Evolutionary conservation across 2,888 invertebrate species (phyloP).

Genomic region (Willowsia nigromaculata): DNA sequence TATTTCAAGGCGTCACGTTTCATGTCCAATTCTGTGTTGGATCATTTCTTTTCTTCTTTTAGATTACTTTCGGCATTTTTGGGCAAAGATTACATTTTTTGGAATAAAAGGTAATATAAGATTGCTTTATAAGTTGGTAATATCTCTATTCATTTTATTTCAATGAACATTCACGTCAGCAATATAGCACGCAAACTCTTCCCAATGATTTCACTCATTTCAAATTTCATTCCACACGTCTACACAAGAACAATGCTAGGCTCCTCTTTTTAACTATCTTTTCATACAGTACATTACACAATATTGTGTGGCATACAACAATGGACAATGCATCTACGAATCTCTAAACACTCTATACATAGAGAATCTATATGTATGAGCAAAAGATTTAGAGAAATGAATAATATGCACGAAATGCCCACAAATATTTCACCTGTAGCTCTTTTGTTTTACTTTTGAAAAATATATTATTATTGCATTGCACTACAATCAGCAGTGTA

Average conservation of each 20-base stretch:
- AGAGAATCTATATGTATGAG: neutral
- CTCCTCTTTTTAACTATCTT: neutral
- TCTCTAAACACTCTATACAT: neutral
- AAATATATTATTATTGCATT: neutral
- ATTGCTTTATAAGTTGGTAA: neutral
- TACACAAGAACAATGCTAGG: neutral
- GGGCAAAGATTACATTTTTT: constrained; percentile 13
- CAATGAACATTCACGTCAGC: neutral
- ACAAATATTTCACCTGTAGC: constrained; percentile 7
- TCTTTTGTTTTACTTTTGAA: neutral
- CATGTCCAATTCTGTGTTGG: neutral
- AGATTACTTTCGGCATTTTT: constrained; percentile 5
- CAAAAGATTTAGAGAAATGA: neutral
- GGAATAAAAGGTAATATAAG: neutral
- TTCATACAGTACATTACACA: neutral
- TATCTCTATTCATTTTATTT: constrained; percentile 12
- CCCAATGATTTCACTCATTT: neutral
- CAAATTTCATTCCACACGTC: neutral
- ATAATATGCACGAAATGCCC: constrained; percentile 21
- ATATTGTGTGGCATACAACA: neutral
- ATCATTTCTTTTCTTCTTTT: neutral
- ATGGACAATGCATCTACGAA: neutral
- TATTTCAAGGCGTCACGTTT: constrained; percentile 1
- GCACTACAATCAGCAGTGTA: neutral
- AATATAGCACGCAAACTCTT: neutral